Percentiles rank a stretch among this genome's conserved stretches.
phyloP scores from a whole-genome alignment of 92 coral and sea anemone genomes.

The Porites rus region DNA sequence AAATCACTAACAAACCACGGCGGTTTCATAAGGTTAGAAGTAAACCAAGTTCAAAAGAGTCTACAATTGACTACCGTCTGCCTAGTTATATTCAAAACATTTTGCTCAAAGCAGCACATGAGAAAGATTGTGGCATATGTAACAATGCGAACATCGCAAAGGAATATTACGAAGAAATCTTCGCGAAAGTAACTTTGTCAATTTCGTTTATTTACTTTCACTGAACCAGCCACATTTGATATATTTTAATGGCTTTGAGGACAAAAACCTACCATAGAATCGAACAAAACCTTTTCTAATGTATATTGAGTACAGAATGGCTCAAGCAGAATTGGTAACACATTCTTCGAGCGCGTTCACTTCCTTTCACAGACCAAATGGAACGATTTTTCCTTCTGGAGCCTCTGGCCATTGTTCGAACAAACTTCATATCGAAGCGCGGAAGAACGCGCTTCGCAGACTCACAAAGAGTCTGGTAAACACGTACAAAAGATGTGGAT shows the following conservation, averaged over 20 bases:
- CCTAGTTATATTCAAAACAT: conserved; percentile 23
- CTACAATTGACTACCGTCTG: background rate
- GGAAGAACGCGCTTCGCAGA: conserved; percentile 75
- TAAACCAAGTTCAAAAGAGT: conserved; percentile 8
- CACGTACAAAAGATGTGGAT: conserved; percentile 82
- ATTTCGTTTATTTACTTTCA: conserved; percentile 34
- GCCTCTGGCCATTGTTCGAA: conserved; percentile 40
- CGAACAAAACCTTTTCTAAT: conserved; percentile 33
- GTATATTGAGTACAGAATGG: conserved; percentile 66
- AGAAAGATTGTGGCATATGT: conserved; percentile 28
- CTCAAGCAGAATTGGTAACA: conserved; percentile 88
- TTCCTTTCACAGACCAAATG: conserved; percentile 72
- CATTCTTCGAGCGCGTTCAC: conserved; percentile 90
- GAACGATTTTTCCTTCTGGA: conserved; percentile 52
- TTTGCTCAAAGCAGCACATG: conserved; percentile 19
- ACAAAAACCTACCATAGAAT: conserved; percentile 26
- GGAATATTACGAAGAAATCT: conserved; percentile 17
- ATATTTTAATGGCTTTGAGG: conserved; percentile 45
- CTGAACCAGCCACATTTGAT: conserved; percentile 22
- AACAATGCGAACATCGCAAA: conserved; percentile 11
- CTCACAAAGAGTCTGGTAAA: conserved; percentile 81
- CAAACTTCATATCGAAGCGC: conserved; percentile 72
- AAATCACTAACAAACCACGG: conserved; percentile 33
- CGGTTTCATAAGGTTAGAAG: conserved; percentile 10
- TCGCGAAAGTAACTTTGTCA: conserved; percentile 28